Evolutionary conservation across 2,797 vertebrate species (phyloP).

Genomic region (Myoxocephalus aenaeus): DNA sequence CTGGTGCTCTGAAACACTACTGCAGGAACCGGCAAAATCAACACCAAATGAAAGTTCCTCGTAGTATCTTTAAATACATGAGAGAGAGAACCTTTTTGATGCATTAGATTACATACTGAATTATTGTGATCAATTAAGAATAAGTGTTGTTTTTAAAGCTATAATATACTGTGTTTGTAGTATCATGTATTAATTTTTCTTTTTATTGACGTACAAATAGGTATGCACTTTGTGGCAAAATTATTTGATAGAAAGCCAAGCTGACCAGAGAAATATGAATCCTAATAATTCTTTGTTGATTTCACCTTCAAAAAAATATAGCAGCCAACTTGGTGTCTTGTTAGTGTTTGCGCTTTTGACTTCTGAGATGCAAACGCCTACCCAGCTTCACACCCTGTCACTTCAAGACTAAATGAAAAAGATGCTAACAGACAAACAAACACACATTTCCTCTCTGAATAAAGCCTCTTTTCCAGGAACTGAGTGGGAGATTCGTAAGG

Average conservation of each 20-base stretch:
- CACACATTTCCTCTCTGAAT: constrained; percentile 71
- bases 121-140: background rate
- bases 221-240: background rate
- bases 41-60: background rate
- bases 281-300: constrained; percentile 36
- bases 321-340: constrained; percentile 70
- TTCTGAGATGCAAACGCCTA: constrained; percentile 75
- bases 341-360: constrained; percentile 77
- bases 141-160: background rate
- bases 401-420: constrained; percentile 78
- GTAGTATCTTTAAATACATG: background rate
- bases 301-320: constrained; percentile 61
- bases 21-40: background rate
- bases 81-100: background rate
- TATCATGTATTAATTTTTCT: background rate
- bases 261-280: constrained; percentile 56
- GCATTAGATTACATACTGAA: background rate
- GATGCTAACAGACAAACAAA: constrained; percentile 79
- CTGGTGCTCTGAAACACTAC: background rate
- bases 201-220: background rate
- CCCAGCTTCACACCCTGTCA: constrained; percentile 78
- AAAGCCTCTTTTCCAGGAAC: constrained; percentile 70
- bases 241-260: constrained; percentile 31
- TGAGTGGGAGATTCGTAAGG: constrained; percentile 64
- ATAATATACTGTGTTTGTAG: background rate